Conservation (phyloP, 30 jellyfish, hydroid and myxozoan species). For the Nemopilema nomurai region DNA sequence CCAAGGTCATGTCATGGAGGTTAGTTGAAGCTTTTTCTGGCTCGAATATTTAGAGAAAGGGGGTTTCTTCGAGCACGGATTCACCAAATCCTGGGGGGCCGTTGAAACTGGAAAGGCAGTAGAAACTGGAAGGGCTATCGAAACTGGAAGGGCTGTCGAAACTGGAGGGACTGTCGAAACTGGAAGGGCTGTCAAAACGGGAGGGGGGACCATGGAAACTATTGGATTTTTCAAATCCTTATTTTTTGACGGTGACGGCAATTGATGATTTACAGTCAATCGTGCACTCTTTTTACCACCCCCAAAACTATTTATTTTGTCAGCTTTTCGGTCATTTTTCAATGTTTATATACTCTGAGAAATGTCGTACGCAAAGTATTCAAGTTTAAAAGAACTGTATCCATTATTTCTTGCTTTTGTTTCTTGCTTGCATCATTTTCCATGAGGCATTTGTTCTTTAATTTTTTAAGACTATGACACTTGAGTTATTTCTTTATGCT, state of each 20-base stretch:
- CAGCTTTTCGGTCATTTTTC: no score
- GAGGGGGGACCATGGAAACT: background rate
- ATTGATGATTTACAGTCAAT: no score
- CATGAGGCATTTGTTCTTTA: no score
- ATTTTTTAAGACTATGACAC: background rate
- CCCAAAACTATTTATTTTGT: no score
- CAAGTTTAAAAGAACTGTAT: no score
- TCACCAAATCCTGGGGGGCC: background rate
- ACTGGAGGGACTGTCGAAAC: background rate
- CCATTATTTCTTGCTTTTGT: no score
- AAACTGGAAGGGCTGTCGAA: background rate
- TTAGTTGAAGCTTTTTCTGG: background rate
- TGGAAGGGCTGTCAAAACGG: background rate
- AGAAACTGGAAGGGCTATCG: background rate
- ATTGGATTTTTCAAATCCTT: background rate
- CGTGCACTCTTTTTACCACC: no score
- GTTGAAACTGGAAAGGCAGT: background rate
- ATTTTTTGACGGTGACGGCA: no score
- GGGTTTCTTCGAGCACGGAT: background rate
- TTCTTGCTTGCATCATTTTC: no score
- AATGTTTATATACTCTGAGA: no score
- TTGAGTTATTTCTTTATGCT: background rate
- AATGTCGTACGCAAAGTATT: no score
- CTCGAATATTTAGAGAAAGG: background rate
- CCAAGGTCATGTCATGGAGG: conserved; percentile 78